phyloP scores from a whole-genome alignment of 2,113 vertebrate genomes.

The Cheilinus undulatus region DNA sequence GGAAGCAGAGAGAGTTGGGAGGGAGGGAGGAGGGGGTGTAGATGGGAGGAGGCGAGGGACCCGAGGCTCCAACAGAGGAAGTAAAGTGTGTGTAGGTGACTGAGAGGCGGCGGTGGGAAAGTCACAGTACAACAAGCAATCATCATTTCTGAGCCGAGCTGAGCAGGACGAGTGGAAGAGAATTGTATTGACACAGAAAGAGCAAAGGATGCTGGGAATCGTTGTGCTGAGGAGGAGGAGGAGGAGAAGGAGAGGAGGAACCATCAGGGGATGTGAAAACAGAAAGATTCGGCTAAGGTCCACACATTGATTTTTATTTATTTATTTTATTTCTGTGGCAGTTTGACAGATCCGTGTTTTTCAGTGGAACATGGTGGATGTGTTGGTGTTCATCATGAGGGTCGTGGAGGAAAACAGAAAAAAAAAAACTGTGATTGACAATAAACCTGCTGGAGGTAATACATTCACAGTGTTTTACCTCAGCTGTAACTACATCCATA shows the following conservation, averaged over 20 bases:
- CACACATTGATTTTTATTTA: slow-evolving; percentile 51
- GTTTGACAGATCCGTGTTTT: slow-evolving; percentile 3
- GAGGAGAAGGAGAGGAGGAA: slow-evolving; percentile 45
- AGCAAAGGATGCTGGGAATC: slow-evolving; percentile 77
- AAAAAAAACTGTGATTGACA: too few relatives aligned
- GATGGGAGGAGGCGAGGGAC: slow-evolving; percentile 56
- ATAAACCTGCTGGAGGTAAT: too few relatives aligned
- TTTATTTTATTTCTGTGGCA: slow-evolving; percentile 23
- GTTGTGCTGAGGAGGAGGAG: slow-evolving; percentile 68
- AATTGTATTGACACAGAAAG: slow-evolving; percentile 86
- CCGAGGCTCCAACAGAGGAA: slow-evolving; percentile 58
- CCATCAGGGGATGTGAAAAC: slow-evolving; percentile 75
- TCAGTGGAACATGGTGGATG: slow-evolving; percentile 4
- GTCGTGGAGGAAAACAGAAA: background rate
- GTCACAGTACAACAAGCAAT: slow-evolving; percentile 82
- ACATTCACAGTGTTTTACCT: too few relatives aligned
- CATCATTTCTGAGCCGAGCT: slow-evolving; percentile 81
- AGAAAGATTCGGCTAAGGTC: slow-evolving; percentile 79
- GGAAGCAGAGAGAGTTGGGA: slow-evolving; percentile 50
- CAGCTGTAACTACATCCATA: too few relatives aligned
- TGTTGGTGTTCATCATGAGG: background rate
- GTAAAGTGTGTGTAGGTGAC: slow-evolving; percentile 67
- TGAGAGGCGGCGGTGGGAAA: slow-evolving; percentile 72
- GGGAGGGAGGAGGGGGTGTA: slow-evolving; percentile 60
- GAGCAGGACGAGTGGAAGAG: slow-evolving; percentile 84